Evolutionary conservation across 2,113 vertebrate genomes (phyloP).

Genomic region (Porphyrio hochstetteri): DNA sequence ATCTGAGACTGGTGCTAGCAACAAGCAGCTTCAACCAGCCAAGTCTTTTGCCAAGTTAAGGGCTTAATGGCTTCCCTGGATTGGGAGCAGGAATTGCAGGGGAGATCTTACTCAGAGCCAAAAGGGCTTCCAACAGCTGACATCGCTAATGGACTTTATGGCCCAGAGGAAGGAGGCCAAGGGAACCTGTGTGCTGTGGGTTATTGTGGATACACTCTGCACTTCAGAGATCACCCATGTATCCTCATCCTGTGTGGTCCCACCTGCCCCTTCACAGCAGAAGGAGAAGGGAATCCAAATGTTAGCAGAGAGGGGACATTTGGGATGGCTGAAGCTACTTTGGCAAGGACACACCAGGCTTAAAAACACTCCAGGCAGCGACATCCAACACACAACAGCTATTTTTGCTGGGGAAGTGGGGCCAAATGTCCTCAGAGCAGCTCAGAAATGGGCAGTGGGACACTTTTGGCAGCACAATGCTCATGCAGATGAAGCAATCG

Average conservation of each 20-base stretch:
- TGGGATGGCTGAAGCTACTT: not conserved
- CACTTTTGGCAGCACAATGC: not conserved
- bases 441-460: not conserved
- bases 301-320: not conserved
- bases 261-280: not conserved
- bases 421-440: not conserved
- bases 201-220: not conserved
- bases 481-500: not conserved
- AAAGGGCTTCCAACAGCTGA: not conserved
- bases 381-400: not conserved
- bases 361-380: not conserved
- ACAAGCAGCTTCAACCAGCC: not conserved
- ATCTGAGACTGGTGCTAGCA: not conserved
- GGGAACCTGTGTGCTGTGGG: accelerated
- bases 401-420: not conserved
- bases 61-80: not conserved
- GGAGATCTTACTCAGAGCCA: not conserved
- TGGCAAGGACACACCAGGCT: not conserved
- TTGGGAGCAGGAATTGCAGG: not conserved
- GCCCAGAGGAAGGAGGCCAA: not conserved
- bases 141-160: accelerated
- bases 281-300: not conserved
- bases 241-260: accelerated
- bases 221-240: not conserved
- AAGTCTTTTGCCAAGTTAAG: not conserved